Evolutionary conservation across 2,888 invertebrate genomes (phyloP), one percentile per base, ranked within the genome.

Genomic region (Cataglyphis livida): DNA sequence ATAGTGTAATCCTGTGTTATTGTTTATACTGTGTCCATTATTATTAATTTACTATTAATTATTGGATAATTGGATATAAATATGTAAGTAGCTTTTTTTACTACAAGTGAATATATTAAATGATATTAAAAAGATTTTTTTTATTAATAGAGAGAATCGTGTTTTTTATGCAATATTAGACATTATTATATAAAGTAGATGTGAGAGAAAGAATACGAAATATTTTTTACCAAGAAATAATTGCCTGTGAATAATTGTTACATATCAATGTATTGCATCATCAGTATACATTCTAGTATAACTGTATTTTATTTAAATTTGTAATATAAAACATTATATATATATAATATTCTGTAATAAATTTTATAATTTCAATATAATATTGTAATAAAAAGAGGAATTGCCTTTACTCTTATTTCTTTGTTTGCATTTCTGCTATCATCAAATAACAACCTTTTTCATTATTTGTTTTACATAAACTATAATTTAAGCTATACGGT

Each of bases 401-500:
- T 85, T 86, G 89, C 84, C 89, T 84, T 88, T 85, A 65, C 54
- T 82, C 51, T 64, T 65, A 62, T 75, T 76, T 75, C 38, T 62
- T 66, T 41, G 64, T 48, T 44, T 65, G 28, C 57, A 21, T 44
- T 54, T 68, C 28, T 28, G 15, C 48, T 59, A 66, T 21, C 18
- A 4, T 54, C 51, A 51, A 51, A 41, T 66, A 82, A 75, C 54
- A 54, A 28, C 73, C 81, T 84, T 54, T 78, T 84, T 64, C 18
- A 25, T 38, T 79, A n/a, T 59, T 71, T 59, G 21, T 78, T 81
- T 51, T 59, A 75, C 75, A 79, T 70, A 64, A 38, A 83, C 64
- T 83, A 51, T 51, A 82, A 66, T 87, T 88, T 90, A 91, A 86
- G 81, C 83, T 88, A 71, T 61, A 89, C 85, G 88, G 89, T 88